Evolutionary conservation across 1,140 invertebrate genomes (phyloP).

Genomic region (Neodiprion pinetum): DNA sequence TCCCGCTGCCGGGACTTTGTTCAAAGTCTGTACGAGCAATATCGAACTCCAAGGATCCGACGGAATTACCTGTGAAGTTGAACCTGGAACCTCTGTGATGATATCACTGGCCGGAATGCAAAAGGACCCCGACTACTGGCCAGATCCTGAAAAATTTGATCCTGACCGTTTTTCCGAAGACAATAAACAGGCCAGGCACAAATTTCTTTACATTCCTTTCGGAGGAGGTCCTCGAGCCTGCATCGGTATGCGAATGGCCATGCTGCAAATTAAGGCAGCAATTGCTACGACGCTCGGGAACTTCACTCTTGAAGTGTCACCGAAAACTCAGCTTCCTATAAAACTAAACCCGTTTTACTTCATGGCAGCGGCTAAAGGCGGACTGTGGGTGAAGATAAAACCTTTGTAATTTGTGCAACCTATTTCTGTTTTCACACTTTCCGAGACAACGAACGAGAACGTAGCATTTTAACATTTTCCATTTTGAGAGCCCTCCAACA

Average conservation of each 20-base stretch:
- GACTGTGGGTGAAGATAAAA: conserved; percentile 30
- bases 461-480: no score
- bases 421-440: no score
- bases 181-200: conserved; percentile 37
- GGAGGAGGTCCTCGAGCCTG: conserved; percentile 63
- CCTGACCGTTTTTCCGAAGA: conserved; percentile 62
- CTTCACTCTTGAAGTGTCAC: conserved; percentile 40
- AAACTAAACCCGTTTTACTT: conserved; percentile 20
- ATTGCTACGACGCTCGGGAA: conserved; percentile 49
- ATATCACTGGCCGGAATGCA: conserved; percentile 60
- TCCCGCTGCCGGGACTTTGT: conserved; percentile 10
- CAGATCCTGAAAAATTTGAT: conserved; percentile 61
- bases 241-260: conserved; percentile 61
- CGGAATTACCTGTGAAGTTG: conserved; percentile 25
- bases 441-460: no score
- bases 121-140: conserved; percentile 57
- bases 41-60: conserved; percentile 40
- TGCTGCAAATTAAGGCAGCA: conserved; percentile 60
- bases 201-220: conserved; percentile 59
- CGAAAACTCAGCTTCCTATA: conserved; percentile 35
- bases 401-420: conserved; percentile 18
- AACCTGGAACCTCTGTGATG: conserved; percentile 44
- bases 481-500: no score
- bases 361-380: conserved; percentile 18
- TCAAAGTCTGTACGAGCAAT: conserved; percentile 35